Evolutionary conservation across 2,797 vertebrate species (phyloP), one percentile per base, ranked within the genome.

Genomic region (Knipowitschia caucasica): DNA sequence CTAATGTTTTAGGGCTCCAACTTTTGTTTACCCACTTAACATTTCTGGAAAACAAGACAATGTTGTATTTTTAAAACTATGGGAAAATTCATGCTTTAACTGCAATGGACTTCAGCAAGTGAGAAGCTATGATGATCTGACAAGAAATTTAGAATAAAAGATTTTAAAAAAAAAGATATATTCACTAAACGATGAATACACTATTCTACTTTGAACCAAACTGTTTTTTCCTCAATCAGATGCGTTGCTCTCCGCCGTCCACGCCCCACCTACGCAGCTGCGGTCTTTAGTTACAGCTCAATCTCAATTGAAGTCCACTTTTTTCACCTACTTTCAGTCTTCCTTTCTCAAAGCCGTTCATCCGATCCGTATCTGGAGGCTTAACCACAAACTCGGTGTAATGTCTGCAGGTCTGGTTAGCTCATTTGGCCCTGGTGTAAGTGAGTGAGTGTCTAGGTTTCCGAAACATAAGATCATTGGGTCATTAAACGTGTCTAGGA

Each of bases 381-480:
- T 53, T 74, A 15, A 58, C 76, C 61, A 52, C 76, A 75, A 69
- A 69, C 67, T 27, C 29, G 14, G 53, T 49, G 57, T 67, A 64
- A 67, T 33, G 60, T 73, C 64, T 73, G 38, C 73, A 62, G 64
- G 55, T 64, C 72, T 9, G 64, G 69, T 72, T 56, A 59, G 64
- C 55, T 68, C 34, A 25, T 61, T 80, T 63, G 59, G 64, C 69
- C 67, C 25, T 11, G 71, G 67, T 59, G 56, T 73, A 56, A 66
- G 59, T 56, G 59, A 65, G 26, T 31, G 30, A 44, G 51, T 31
- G 4, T 65, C 61, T 70, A 62, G 14, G 46, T 84, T 80, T 82
- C 78, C 74, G 61, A 79, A 78, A 53, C 70, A 72, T 26, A 66
- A 68, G 61, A 64, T 71, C 58, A 61, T 67, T 29, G 11, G 23